These are phyloP conservation scores for Hypsibius dujardini DNA, from an alignment of 1,140 invertebrate genomes.

Conservation along the genomic window DNA sequence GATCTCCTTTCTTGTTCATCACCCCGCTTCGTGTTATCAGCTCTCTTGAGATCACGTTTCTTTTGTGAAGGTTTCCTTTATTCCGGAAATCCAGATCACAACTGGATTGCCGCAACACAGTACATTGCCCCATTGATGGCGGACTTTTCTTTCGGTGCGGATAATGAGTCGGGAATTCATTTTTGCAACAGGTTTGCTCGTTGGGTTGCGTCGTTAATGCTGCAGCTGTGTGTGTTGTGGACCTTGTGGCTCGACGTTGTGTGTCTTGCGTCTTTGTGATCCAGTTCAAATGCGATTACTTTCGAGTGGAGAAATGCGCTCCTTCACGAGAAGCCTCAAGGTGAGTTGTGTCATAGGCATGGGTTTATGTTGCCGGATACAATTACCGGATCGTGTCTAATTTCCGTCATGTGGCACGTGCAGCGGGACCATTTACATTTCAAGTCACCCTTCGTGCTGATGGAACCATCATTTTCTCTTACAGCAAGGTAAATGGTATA, in stretches of 20 bases:
- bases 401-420: constrained; percentile 19
- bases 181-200: constrained; percentile 43
- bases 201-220: too few relatives aligned
- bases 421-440: constrained; percentile 28
- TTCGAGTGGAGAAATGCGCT: constrained; percentile 79
- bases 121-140: constrained; percentile 99
- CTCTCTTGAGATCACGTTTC: constrained; percentile 12
- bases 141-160: constrained; percentile 80
- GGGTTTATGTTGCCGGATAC: constrained; percentile 20
- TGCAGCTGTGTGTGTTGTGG: too few relatives aligned
- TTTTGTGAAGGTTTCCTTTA: constrained; percentile 54
- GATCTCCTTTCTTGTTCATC: too few relatives aligned
- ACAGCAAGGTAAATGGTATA: background rate
- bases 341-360: constrained; percentile 17
- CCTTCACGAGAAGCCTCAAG: constrained; percentile 47
- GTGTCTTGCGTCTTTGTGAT: too few relatives aligned
- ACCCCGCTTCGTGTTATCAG: too few relatives aligned
- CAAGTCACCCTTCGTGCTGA: constrained; percentile 32
- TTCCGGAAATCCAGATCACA: constrained; percentile 84
- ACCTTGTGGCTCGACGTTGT: too few relatives aligned
- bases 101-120: constrained; percentile 92
- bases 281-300: constrained; percentile 26
- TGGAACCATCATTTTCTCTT: constrained; percentile 64
- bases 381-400: background rate
- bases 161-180: constrained; percentile 57